Base-by-base conservation (phyloP, 2,888 invertebrate species). In the Lochmaea capreae region DNA sequence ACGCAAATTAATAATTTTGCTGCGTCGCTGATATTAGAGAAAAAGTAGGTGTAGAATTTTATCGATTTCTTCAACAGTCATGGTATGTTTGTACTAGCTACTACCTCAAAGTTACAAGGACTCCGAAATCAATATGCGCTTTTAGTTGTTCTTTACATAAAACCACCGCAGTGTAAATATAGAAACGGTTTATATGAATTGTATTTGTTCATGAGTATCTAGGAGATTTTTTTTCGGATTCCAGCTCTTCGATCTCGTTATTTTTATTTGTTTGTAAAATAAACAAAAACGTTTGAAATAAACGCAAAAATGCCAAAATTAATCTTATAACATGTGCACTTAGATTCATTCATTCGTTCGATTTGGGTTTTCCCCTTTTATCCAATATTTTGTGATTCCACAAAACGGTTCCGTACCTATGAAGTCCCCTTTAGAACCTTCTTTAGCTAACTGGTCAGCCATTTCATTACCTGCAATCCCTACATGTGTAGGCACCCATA, bases 11-110 rank as follows among this genome's bases (percentile, higher is more conserved):
- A 16, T 52, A 52, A 16, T 2, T 8, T 52, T 14, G 3, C 52
- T 52, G 52, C 59, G 59, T 59, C 59, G 12, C 59, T 59, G 59
- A 22, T 22, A 59, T 16, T 59, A 39, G n/a, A 42, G 12, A 42
- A 70, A 70, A 70, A 63, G 70, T 70, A 63, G 52, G 63, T 70
- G 63, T 70, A 63, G 57, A 49, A 57, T 63, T 63, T 57, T 63
- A 70, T 70, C 57, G 70, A 70, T 70, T 70, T 70, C 54, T 54
- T 43, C 62, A 43, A n/a, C 43, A 63, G 18, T 33, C 69, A 62
- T 63, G 63, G 70, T 70, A 52, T 70, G 70, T 70, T 70, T 70
- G 70, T 70, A 70, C 42, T 70, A 70, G 70, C 63, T 63, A 54
- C 54, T 18, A 70, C 70, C 57, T 63, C 16, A 54, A 54, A 70